A percentile compares a stretch with the other conserved stretches of the same genome.
phyloP scores from a whole-genome alignment of 2,888 invertebrate species.

The Dioctria rufipes region DNA sequence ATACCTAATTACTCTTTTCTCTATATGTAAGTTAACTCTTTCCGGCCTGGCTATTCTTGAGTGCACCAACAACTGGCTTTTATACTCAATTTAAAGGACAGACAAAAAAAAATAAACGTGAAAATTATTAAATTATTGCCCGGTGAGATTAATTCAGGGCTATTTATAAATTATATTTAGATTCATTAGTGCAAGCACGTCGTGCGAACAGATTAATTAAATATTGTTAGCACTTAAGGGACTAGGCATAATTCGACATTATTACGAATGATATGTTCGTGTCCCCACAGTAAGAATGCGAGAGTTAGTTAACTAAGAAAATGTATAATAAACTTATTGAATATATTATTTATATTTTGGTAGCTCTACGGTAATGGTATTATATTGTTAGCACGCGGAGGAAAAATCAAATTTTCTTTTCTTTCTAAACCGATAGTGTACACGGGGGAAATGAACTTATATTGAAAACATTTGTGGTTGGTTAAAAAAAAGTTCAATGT shows the following conservation, averaged over 20 bases:
- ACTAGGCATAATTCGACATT: constrained; percentile 20
- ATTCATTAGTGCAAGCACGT: constrained; percentile 17
- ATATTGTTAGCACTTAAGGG: constrained; percentile 51
- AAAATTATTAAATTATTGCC: constrained; percentile 54
- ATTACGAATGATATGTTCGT: background rate
- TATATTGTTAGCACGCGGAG: no score
- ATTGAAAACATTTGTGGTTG: no score
- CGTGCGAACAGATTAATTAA: constrained; percentile 48
- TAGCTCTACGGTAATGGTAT: no score
- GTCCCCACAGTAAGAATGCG: background rate
- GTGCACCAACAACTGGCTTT: constrained; percentile 16
- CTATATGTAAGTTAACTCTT: constrained; percentile 34
- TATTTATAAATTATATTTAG: constrained; percentile 39
- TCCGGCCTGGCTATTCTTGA: constrained; percentile 18
- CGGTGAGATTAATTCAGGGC: constrained; percentile 21
- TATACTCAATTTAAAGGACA: constrained; percentile 3
- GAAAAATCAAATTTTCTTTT: no score
- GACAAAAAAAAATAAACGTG: constrained; percentile 10
- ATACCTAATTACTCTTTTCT: constrained; percentile 25
- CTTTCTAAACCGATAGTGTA: no score
- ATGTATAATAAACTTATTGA: constrained; percentile 8
- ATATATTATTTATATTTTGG: constrained; percentile 23
- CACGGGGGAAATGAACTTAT: no score
- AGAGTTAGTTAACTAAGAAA: constrained; percentile 1
- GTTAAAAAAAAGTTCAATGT: no score